These are phyloP conservation scores for Saimiri boliviensis DNA, from an alignment of 2,113 vertebrate genomes.

Conservation along the genomic window DNA sequence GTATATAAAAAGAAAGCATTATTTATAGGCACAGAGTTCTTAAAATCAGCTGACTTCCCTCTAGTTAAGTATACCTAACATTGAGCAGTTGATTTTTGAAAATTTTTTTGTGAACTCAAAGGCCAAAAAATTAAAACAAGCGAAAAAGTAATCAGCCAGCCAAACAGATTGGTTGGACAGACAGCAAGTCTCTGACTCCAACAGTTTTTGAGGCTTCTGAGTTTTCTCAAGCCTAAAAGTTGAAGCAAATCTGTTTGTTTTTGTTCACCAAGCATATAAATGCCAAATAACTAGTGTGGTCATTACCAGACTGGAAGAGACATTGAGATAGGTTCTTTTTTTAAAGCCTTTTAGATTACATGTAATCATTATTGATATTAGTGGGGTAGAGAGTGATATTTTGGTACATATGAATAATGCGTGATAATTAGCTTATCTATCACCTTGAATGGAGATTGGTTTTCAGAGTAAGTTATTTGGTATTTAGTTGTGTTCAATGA, in stretches of 20 bases:
- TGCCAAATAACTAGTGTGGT: neutral
- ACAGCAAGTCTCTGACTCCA: neutral
- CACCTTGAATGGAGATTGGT: neutral
- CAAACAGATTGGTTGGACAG: neutral
- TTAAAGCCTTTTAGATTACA: neutral
- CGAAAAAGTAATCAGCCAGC: neutral
- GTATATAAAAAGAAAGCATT: neutral
- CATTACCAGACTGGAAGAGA: neutral
- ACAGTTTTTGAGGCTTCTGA: accelerated
- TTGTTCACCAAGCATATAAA: neutral
- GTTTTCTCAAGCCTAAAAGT: neutral
- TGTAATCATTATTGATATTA: neutral
- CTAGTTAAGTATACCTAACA: neutral
- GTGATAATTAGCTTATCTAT: neutral
- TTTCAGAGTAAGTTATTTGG: neutral
- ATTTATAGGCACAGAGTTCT: neutral
- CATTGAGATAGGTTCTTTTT: neutral
- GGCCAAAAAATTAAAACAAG: neutral
- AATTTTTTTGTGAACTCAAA: neutral
- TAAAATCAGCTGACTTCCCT: neutral
- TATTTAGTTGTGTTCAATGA: neutral
- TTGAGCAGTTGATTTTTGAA: neutral
- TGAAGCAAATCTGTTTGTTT: neutral
- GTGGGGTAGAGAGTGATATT: neutral
- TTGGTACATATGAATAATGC: neutral